Base-by-base conservation (phyloP, 2,113 vertebrate species). In the Clupea harengus region DNA sequence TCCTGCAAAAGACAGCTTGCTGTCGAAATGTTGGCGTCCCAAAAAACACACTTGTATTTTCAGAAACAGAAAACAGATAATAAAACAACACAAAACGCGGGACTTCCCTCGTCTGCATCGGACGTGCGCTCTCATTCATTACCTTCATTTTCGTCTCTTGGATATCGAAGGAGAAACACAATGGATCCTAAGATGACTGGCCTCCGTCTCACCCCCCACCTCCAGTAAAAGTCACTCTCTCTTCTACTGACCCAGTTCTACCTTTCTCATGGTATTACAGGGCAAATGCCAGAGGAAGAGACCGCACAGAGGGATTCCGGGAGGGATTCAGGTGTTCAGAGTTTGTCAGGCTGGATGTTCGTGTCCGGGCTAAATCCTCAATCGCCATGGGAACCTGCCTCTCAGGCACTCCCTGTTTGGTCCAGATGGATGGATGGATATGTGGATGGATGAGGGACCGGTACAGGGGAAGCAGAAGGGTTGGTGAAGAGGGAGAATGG, bases 261-360 rank as follows among this genome's bases (percentile, higher is more conserved):
- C 72, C 72, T 78, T 9, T 39, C 7, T 64, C 54, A 20, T 28
- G 25, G 25, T 72, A 32, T 72, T 32, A 78, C 13, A 15, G 72
- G 85, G 90, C 92, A 89, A 87, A 85, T 89, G 80, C 89, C 54
- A 86, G 87, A 91, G 89, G 86, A 91, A 92, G 92, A 86, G 92
- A 94, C 92, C 91, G 90, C 3, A 39, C 28, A 18, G 72, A 39
- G 39, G 39, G 39, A 32, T 4, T 44, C 72, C 72, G 13, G 15
- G 72, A 78, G 72, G 89, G 90, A 85, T 90, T 91, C 91, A 95
- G 93, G 94, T 94, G 95, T 94, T 95, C 94, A 95, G 94, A 95
- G 94, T 95, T 95, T 93, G 93, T 93, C 93, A 90, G 92, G 89
- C 92, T 91, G 92, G 89, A 93, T 93, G 91, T 93, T 91, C 89